Base-by-base conservation (phyloP, 30 jellyfish, hydroid and myxozoan species). In the Haliclystus octoradiatus region DNA sequence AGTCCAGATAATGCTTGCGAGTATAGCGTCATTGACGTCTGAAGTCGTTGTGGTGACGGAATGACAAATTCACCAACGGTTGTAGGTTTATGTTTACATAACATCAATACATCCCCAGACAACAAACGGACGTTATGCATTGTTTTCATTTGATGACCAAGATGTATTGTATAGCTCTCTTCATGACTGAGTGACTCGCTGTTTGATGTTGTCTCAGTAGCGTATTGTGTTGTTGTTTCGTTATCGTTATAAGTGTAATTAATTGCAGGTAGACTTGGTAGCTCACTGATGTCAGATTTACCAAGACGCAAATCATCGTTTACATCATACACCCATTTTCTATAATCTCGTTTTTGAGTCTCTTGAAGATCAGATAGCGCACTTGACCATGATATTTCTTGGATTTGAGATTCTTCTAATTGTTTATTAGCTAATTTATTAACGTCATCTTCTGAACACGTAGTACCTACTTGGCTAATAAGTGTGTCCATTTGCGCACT, bases 111-210 rank as follows among this genome's bases (percentile, higher is more conserved):
- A 53, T 86, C 96, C 13, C 96, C 94, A 74, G 92, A 86, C 27
- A 86, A 50, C n/a, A 86, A 72, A 31, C 96, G 70, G 53, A 86
- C 74, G 40, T 86, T 86, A 34, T 86, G 96, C 96, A 86, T 86
- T 1, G 93, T 86, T 65, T 86, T 86, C 92, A 86, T 86, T 32
- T 86, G 96, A 51, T 86, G 90, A 88, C 97, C 97, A 22, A 88
- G 67, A 33, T 88, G 92, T 19, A 88, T 88, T 22, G 97, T 88
- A 75, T 79, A 88, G 40, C 97, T 88, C 47, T 88, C 97, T 66
- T 88, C 97, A 94, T 79, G 80, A 25, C 57, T 67, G 15, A 72
- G 35, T 4, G 80, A 52, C 34, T 88, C 97, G 50, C 76, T 87
- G 62, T 79, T 88, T 28, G 75, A 23, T n/a, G 31, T 24, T n/a